These are phyloP conservation scores for Cranoglanis bouderius DNA, from an alignment of 2,113 vertebrate genomes.

Conservation along the genomic window DNA sequence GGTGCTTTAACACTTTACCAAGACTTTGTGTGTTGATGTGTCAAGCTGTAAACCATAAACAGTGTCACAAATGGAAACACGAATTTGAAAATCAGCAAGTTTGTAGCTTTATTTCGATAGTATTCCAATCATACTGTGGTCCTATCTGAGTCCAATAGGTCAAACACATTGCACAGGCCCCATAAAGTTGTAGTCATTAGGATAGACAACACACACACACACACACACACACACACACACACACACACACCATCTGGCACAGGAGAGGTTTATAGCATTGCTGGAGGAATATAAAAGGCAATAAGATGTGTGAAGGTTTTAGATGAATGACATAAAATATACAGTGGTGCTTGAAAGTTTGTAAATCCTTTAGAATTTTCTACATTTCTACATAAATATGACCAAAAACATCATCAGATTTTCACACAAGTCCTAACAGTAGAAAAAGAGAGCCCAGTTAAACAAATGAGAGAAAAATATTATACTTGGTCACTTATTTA, in stretches of 20 bases:
- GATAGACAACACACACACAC: background rate
- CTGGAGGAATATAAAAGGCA: background rate
- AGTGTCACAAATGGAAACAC: background rate
- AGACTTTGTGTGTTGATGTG: background rate
- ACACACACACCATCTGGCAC: background rate
- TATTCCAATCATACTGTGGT: background rate
- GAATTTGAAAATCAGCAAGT: background rate
- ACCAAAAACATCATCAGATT: too few relatives aligned
- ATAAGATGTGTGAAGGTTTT: background rate
- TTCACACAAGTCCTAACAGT: too few relatives aligned
- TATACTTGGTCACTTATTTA: too few relatives aligned
- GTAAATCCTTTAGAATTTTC: too few relatives aligned
- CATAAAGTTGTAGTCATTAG: background rate
- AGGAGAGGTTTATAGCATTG: background rate
- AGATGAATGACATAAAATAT: background rate
- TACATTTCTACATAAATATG: too few relatives aligned
- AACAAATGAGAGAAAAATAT: too few relatives aligned
- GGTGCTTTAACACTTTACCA: conserved; percentile 27
- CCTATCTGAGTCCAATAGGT: background rate
- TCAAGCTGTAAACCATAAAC: background rate
- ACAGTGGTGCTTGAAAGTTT: too few relatives aligned
- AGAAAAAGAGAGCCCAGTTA: too few relatives aligned
- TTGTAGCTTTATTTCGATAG: background rate
- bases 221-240: background rate
- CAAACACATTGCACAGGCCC: background rate